Evolutionary conservation across 2,888 invertebrate genomes (phyloP).

Genomic region (Chymomyza procnemis): DNA sequence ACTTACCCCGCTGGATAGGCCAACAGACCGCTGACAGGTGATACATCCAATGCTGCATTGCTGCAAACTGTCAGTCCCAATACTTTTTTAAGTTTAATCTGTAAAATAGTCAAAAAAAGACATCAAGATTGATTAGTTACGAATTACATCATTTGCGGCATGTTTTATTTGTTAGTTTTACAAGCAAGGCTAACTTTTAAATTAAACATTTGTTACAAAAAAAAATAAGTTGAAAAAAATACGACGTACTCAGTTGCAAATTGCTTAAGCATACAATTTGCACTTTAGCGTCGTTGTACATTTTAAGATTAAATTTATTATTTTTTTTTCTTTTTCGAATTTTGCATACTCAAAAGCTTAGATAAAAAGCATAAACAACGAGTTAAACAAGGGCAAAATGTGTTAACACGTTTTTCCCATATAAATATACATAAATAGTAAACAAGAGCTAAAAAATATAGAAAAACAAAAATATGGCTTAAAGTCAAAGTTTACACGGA

Average conservation of each 20-base stretch:
- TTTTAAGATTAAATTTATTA: neutral
- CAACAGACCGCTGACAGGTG: slow-evolving; percentile 90
- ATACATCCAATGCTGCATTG: slow-evolving; percentile 94
- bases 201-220: slow-evolving; percentile 34
- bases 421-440: slow-evolving; percentile 6
- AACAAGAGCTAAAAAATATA: neutral
- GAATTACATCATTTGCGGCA: slow-evolving; percentile 46
- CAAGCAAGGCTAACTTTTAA: slow-evolving; percentile 13
- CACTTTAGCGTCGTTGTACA: slow-evolving; percentile 31
- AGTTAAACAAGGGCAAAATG: slow-evolving; percentile 17
- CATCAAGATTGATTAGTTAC: slow-evolving; percentile 18
- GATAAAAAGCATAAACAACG: slow-evolving; percentile 4
- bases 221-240: slow-evolving; percentile 20
- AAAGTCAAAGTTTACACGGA: neutral
- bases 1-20: slow-evolving; percentile 98
- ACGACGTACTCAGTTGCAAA: slow-evolving; percentile 39
- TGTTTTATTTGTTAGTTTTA: slow-evolving; percentile 1
- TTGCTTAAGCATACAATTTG: slow-evolving; percentile 56
- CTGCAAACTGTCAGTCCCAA: slow-evolving; percentile 95
- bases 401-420: slow-evolving; percentile 46
- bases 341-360: neutral
- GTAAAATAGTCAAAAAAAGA: slow-evolving; percentile 76
- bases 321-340: neutral
- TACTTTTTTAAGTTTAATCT: slow-evolving; percentile 97
- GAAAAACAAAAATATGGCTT: neutral